Evolutionary conservation across 2,113 vertebrate genomes (phyloP).

Genomic region (Psilopogon haemacephalus): DNA sequence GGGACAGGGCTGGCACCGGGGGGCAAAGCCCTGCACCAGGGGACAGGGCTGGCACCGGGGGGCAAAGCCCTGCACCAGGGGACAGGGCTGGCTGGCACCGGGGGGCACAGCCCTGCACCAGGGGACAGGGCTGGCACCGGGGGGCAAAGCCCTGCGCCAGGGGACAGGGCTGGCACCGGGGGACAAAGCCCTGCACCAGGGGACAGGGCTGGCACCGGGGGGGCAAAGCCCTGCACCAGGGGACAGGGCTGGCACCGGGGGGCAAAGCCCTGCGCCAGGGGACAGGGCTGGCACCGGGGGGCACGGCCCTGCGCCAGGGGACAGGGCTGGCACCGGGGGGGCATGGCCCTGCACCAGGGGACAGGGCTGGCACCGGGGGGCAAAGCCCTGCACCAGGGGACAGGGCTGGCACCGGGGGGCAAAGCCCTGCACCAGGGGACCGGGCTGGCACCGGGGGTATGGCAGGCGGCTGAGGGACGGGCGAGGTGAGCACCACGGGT

Average conservation of each 20-base stretch:
- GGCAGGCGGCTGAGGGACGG: background rate
- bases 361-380: no score
- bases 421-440: background rate
- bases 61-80: no score
- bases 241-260: background rate
- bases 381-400: no score
- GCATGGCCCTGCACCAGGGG: background rate
- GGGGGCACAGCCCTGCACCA: no score
- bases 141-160: no score
- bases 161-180: background rate
- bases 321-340: no score
- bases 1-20: background rate
- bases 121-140: background rate
- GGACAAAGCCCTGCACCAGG: no score
- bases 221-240: no score
- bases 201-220: background rate
- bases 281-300: no score
- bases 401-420: no score
- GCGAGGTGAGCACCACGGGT: constrained; percentile 68
- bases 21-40: no score
- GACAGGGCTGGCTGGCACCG: background rate
- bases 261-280: no score
- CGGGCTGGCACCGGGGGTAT: background rate
- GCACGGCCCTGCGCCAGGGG: background rate
- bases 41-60: background rate